Evolutionary conservation across 2,113 vertebrate genomes (phyloP).

Genomic region (Austrofundulus limnaeus): DNA sequence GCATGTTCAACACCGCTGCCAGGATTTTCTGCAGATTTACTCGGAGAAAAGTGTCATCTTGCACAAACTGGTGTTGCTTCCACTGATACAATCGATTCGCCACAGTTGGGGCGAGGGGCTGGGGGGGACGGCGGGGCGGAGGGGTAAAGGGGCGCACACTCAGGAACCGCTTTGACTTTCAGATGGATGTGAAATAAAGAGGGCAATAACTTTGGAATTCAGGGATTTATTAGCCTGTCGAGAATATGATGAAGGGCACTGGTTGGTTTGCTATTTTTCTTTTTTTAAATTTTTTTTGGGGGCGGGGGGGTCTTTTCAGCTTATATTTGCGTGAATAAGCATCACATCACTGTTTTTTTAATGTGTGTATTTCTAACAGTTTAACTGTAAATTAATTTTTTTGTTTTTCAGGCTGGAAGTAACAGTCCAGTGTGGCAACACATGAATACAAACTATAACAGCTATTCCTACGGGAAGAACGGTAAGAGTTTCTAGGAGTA

Average conservation of each 20-base stretch:
- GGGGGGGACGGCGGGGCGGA: conserved; percentile 56
- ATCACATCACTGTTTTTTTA: background rate
- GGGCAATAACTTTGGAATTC: conserved; percentile 61
- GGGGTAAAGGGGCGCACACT: conserved; percentile 51
- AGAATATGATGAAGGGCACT: conserved; percentile 30
- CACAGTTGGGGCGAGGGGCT: conserved; percentile 68
- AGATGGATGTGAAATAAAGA: conserved; percentile 73
- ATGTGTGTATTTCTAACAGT: conserved; percentile 6
- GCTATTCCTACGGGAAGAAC: conserved; percentile 81
- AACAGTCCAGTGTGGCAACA: conserved; percentile 88
- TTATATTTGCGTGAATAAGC: background rate
- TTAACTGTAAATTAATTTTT: conserved; percentile 50
- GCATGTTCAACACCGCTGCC: conserved; percentile 67
- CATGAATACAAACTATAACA: conserved; percentile 82
- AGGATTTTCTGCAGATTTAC: conserved; percentile 83
- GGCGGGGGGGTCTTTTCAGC: no score
- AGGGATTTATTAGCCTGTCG: conserved; percentile 64
- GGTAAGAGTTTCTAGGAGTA: conserved; percentile 80
- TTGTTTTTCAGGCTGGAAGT: conserved; percentile 83
- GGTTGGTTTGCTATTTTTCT: background rate
- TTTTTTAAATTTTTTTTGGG: background rate
- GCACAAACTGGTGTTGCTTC: conserved; percentile 83
- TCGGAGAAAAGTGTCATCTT: conserved; percentile 84
- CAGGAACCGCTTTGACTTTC: conserved; percentile 56
- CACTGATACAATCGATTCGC: conserved; percentile 86